Evolutionary conservation across 2,888 invertebrate species (phyloP).

Genomic region (Callyntrura sp.): DNA sequence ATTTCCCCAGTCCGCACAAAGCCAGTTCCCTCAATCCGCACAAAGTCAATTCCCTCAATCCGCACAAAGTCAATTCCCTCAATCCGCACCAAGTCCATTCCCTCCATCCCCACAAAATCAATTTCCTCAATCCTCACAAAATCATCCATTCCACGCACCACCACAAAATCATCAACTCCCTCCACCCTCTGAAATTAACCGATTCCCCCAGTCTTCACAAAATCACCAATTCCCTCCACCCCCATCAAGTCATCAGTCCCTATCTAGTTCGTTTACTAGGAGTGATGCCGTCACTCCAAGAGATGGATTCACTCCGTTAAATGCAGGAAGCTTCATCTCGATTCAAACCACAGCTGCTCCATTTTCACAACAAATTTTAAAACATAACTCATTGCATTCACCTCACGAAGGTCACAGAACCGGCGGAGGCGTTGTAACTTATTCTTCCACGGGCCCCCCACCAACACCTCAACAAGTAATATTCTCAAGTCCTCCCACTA

Average conservation of each 20-base stretch:
- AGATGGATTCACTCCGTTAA: constrained; percentile 77
- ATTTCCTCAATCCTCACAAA: not conserved
- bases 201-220: not conserved
- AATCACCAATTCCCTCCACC: constrained; percentile 15
- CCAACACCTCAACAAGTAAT: constrained; percentile 74
- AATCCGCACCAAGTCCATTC: no score
- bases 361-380: constrained; percentile 78
- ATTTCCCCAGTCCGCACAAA: no score
- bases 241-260: no score
- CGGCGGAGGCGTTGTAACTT: constrained; percentile 45
- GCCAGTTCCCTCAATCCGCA: no score
- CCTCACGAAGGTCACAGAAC: constrained; percentile 27
- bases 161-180: constrained; percentile 21
- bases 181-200: no score
- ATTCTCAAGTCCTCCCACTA: constrained; percentile 69
- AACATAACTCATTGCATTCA: constrained; percentile 67
- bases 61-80: no score
- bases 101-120: no score
- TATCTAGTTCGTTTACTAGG: not conserved
- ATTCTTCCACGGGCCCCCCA: constrained; percentile 66
- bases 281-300: constrained; percentile 68
- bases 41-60: no score
- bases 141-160: constrained; percentile 8
- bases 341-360: constrained; percentile 80
- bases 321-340: constrained; percentile 80